Conservation (phyloP, 2,113 vertebrate genomes). For the Corythoichthys haematopterus region DNA sequence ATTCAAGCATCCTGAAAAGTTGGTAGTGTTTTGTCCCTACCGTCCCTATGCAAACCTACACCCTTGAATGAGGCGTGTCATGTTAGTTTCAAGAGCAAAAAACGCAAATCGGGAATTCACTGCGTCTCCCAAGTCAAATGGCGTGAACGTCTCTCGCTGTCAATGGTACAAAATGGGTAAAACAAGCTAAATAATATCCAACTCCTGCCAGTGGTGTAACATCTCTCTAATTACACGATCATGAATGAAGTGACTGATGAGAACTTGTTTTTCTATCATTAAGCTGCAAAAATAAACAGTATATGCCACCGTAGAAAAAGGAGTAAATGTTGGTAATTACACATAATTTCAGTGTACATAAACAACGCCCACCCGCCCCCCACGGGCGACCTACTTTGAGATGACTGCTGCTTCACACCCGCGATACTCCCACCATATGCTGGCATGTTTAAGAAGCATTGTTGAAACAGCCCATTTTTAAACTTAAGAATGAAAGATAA, state of each 20-base stretch:
- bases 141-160: too few species aligned
- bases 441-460: slow-evolving; percentile 11
- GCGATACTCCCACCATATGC: slow-evolving; percentile 27
- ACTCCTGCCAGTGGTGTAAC: too few species aligned
- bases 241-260: not conserved
- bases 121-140: too few species aligned
- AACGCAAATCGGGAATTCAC: not conserved
- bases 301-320: slow-evolving; percentile 8
- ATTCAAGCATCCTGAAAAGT: too few species aligned
- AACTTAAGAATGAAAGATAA: slow-evolving; percentile 25
- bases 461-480: not conserved
- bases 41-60: too few species aligned
- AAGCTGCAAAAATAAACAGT: not conserved
- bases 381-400: slow-evolving; percentile 59
- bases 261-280: slow-evolving; percentile 1
- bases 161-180: too few species aligned
- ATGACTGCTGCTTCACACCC: slow-evolving; percentile 31
- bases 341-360: slow-evolving; percentile 41
- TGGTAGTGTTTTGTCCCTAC: too few species aligned
- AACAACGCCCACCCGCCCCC: slow-evolving; percentile 21
- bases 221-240: not conserved
- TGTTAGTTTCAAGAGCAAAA: not conserved
- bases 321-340: slow-evolving; percentile 44
- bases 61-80: not conserved
- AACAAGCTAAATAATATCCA: too few species aligned